Percentiles rank a stretch among this genome's conserved stretches.
Conservation (phyloP, 2,113 vertebrate genomes). For the Prunella fulvescens region DNA sequence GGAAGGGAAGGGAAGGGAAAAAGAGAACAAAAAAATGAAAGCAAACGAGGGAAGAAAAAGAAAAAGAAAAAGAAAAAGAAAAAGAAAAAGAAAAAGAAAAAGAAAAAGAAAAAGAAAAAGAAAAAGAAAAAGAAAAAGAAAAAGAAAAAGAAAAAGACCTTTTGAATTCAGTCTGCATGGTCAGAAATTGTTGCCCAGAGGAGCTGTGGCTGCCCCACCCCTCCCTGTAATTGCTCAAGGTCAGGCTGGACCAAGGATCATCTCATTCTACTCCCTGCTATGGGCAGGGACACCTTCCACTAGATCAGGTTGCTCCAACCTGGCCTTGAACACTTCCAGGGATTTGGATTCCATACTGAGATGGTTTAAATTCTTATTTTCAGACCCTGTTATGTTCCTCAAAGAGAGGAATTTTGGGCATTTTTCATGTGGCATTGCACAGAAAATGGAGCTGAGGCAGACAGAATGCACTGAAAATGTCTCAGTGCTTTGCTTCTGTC, state of each 20-base stretch:
- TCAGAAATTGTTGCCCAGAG: background rate
- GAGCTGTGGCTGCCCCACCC: background rate
- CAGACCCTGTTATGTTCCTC: background rate
- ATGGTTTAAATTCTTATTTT: background rate
- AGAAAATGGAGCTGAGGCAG: background rate
- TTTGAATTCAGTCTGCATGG: background rate
- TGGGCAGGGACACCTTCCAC: background rate
- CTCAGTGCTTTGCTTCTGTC: background rate
- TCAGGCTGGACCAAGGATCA: background rate
- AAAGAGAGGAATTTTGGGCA: no score
- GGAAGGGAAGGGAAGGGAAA: no score
- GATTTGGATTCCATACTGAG: background rate
- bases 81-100: background rate
- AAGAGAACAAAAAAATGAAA: no score
- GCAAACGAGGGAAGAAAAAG: no score
- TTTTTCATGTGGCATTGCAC: background rate
- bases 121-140: no score
- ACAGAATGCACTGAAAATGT: background rate
- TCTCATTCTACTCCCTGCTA: background rate
- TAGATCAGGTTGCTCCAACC: background rate
- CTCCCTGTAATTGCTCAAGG: background rate
- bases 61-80: background rate
- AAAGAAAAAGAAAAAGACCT: fast-evolving
- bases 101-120: background rate
- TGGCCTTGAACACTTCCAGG: background rate